Conservation (phyloP, 2,888 invertebrate genomes). For the Brenthis hecate region DNA sequence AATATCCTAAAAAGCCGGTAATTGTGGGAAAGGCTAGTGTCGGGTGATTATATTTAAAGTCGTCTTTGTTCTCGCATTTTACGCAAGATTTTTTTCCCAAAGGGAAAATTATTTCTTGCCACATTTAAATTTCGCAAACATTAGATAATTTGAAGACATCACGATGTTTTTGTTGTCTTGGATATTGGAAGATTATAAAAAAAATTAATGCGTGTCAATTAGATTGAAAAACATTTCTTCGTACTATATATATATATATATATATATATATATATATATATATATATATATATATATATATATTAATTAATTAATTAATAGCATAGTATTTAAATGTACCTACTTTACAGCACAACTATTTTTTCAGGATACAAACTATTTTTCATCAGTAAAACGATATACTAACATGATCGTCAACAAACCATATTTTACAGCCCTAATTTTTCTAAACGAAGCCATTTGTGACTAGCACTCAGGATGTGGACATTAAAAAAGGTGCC, state of each 20-base stretch:
- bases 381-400: too few species aligned
- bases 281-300: background rate
- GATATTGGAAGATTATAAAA: background rate
- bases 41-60: constrained; percentile 15
- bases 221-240: background rate
- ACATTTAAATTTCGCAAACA: constrained; percentile 25
- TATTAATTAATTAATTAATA: background rate
- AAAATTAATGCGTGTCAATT: too few species aligned
- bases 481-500: background rate
- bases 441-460: background rate
- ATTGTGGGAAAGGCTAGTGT: constrained; percentile 22
- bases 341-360: too few species aligned
- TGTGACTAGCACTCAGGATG: background rate
- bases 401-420: too few species aligned
- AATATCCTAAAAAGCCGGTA: constrained; percentile 21
- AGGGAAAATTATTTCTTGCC: constrained; percentile 30
- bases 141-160: constrained; percentile 22
- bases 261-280: background rate
- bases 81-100: constrained; percentile 33
- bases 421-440: too few species aligned
- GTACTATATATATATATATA: background rate
- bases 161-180: background rate
- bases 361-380: too few species aligned
- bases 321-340: too few species aligned
- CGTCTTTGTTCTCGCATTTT: constrained; percentile 27